Base-by-base conservation (phyloP, 2,113 vertebrate species). In the Brachypodius melanocephalos region DNA sequence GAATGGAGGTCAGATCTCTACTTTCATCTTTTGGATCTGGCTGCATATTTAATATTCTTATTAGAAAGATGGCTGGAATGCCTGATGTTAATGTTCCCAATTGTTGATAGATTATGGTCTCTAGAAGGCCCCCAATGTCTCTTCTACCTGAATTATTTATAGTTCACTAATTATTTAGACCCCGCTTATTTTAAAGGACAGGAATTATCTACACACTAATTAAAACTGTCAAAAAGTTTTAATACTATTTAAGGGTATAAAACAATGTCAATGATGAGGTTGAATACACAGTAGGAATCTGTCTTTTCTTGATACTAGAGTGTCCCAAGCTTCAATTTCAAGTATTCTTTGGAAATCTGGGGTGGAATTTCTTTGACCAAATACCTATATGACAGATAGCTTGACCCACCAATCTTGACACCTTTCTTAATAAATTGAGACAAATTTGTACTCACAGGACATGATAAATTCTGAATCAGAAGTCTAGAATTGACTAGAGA, bases 21-120 rank as follows among this genome's bases (percentile, higher is more conserved):
- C 59, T 92, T 93, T 69, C 34, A 58, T 85, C 32, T 69, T 76
- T 90, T 69, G 72, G 36, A 79, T 74, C 40, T 91, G 48, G 14
- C 38, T 94, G 51, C 59, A 90, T 86, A 84, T 92, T 95, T 92
- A 90, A 93, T 86, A 63, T 10, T 46, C 24, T 83, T 91, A 67
- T 71, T 76, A 88, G 67, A 93, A 83, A 86, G 51, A 80, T 55
- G 18, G 18, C 40, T 63, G 34, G 42, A 91, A 80, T 88, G 42
- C 20, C 29, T 90, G 38, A 83, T 91, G 46, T 34, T 95, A 93
- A 80, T 92, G 72, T 71, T 66, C 55, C 42, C 8, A 77, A 9
- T 29, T 93, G 72, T 52, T 88, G 71, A 93, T 76, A 88, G 21
- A 69, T 69, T 80, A 51, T 36, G 38, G 59, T 74, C 34, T 91